A percentile compares a stretch with the other conserved stretches of the same genome.
These are phyloP conservation scores for Apostichopus japonicus DNA, from an alignment of 35 echinoderm and acorn worm genomes.

Conservation along the genomic window DNA sequence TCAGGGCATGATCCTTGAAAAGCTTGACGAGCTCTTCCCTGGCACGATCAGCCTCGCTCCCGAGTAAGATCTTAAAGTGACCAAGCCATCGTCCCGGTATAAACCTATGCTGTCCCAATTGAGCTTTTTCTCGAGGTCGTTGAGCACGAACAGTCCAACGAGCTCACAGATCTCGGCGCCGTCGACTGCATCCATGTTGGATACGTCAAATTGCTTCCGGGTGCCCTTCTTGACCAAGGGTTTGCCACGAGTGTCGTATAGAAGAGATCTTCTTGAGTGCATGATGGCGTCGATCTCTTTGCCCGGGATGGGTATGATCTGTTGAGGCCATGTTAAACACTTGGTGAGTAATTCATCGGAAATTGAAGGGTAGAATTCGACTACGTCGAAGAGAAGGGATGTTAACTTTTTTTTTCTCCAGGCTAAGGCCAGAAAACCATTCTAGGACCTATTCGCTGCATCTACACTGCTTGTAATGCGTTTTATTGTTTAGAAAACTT, in stretches of 20 bases:
- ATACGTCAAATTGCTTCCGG: slow-evolving; percentile 15
- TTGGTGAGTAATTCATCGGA: slow-evolving; percentile 45
- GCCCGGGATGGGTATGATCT: not conserved
- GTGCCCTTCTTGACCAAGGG: slow-evolving; percentile 38
- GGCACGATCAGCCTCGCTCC: not conserved
- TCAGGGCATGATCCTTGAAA: not conserved
- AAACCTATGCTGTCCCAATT: no score
- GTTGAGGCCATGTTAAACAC: slow-evolving; percentile 18
- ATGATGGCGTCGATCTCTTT: slow-evolving; percentile 28
- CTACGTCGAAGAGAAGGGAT: slow-evolving; percentile 58
- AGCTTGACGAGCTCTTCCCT: not conserved
- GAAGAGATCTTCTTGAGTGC: slow-evolving; percentile 50
- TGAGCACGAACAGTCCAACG: not conserved
- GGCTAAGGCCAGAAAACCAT: slow-evolving; percentile 52
- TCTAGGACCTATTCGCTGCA: slow-evolving; percentile 26
- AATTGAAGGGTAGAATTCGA: slow-evolving; percentile 65
- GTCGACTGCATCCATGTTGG: slow-evolving; percentile 33
- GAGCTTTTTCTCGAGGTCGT: no score
- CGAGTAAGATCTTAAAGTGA: not conserved
- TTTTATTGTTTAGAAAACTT: not conserved
- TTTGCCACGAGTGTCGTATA: slow-evolving; percentile 32
- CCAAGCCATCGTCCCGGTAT: no score
- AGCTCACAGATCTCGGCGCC: slow-evolving; percentile 21
- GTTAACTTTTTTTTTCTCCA: not conserved
- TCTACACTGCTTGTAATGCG: slow-evolving; percentile 49